Evolutionary conservation across 2,113 vertebrate species (phyloP), one percentile per base, ranked within the genome.

Genomic region (Cynopterus brachyotis): DNA sequence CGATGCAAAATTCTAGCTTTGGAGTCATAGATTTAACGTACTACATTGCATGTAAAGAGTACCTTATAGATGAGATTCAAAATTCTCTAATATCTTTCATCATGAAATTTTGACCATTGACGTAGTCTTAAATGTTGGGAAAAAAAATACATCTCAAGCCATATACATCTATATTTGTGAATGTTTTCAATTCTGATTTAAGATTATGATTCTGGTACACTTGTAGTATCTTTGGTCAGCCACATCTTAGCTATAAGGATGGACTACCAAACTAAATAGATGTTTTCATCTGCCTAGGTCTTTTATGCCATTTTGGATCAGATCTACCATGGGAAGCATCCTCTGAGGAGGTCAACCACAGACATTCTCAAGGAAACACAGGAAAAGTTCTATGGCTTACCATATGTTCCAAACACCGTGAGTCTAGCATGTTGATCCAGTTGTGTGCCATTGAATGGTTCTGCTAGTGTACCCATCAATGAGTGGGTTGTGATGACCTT

Each of bases 271-370:
- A 55, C 60, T 73, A 72, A 98, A 88, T 3, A 1, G 40, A 4
- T 80, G 12, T 97, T 97, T 96, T 96, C 85, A 16, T 97, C 50
- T 88, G 1, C 96, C 90, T 96, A 99, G 99, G 99, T 99, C 87
- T 99, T 99, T 97, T 99, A 99, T 95, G 99, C 99, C 15, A 98
- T 98, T 64, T 98, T 99, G 99, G 99, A 99, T 98, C 99, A 99
- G 97, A 98, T 99, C 95, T 99, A 99, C 98, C 99, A 99, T 15
- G 97, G 99, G 66, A 97, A 98, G 96, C 99, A 99, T 70, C 99
- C 99, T 45, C 94, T 99, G 79, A 98, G 97, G 93, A 97, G 93
- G 50, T 99, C 99, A 79, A 99, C 99, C 88, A 99, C 99, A n/a
- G 99, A 99, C 60, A 99, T 99, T 98, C 98, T 99, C 95, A 98